A percentile compares a stretch with the other conserved stretches of the same genome.
Conservation (phyloP, 2,797 vertebrate species). For the Antrozous pallidus region DNA sequence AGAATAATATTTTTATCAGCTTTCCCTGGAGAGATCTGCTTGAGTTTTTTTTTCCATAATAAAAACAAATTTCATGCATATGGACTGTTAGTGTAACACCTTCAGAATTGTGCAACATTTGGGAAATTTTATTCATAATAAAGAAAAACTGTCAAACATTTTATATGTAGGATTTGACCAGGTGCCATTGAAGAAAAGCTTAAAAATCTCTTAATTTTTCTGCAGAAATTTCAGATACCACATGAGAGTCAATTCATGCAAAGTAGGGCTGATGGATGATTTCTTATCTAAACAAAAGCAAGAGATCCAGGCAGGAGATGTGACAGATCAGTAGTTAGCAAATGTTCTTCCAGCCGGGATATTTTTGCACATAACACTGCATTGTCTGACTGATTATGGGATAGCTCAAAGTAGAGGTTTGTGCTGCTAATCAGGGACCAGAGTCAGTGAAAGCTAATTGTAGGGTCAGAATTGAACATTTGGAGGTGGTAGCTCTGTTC, state of each 20-base stretch:
- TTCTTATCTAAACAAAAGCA: slow-evolving; percentile 47
- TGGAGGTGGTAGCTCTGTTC: slow-evolving; percentile 42
- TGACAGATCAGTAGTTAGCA: slow-evolving; percentile 58
- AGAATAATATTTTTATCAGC: background rate
- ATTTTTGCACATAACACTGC: slow-evolving; percentile 54
- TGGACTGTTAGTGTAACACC: background rate
- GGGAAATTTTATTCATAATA: background rate
- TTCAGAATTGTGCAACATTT: slow-evolving; percentile 4
- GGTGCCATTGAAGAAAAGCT: background rate
- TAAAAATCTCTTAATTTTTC: slow-evolving; percentile 50
- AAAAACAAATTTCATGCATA: background rate
- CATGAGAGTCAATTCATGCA: slow-evolving; percentile 15
- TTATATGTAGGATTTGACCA: background rate
- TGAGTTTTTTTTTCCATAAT: background rate
- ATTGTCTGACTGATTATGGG: slow-evolving; percentile 69
- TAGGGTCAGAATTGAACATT: slow-evolving; percentile 68
- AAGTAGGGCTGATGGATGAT: background rate
- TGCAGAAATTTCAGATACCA: slow-evolving; percentile 3
- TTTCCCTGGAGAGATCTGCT: background rate
- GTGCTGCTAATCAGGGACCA: slow-evolving; percentile 59
- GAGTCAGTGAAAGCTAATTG: slow-evolving; percentile 72
- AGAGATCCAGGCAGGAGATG: background rate
- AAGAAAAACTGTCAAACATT: background rate
- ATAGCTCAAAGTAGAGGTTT: slow-evolving; percentile 69
- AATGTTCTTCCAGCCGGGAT: slow-evolving; percentile 44